Evolutionary conservation across 1,140 invertebrate genomes (phyloP), one percentile per base, ranked within the genome.

Genomic region (Drosophila albomicans): DNA sequence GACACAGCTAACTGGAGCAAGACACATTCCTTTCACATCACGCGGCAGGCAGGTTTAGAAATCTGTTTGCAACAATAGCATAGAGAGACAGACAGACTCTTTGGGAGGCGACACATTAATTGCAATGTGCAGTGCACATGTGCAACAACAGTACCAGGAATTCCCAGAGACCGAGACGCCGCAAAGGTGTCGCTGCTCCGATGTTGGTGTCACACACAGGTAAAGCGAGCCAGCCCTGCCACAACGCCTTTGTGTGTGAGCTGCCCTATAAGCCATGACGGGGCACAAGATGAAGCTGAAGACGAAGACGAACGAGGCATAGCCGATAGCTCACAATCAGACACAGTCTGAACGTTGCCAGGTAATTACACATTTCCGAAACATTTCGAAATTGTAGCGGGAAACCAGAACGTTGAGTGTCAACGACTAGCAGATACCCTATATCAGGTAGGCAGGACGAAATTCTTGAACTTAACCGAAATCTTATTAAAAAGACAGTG

Each of bases 351-450:
- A 57, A 57, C 32, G 20, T 38, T 16, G 52, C 35, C 64, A 73
- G 68, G 81, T 75, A 84, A 84, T 84, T 84, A 85, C 72, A 80
- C 20, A 45, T 74, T 63, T 80, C 51, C 64, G 71, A 66, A 79
- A 67, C 76, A 67, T 58, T 66, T 57, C 54, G 32, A 65, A 69
- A 74, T 45, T 52, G 57, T 65, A 74, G 51, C 71, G 57, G 32
- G 38, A 41, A 41, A 41, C 13, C n/a, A 41, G 54, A 38, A 15
- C 15, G n/a, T 13, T 1, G 5, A 15, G 11, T 5, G 28, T 1
- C 1, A 8, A 16, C 13, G 28, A 48, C 16, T 15, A 11, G n/a
- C 3, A 51, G 8, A 65, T 72, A 58, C 35, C 69, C 43, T 57
- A n/a, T 11, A 10, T 8, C 7, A 8, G 7, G 6, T 32, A 32